These are phyloP conservation scores for Parazoanthus darwini DNA, from an alignment of 92 coral and sea anemone genomes.

Conservation along the genomic window DNA sequence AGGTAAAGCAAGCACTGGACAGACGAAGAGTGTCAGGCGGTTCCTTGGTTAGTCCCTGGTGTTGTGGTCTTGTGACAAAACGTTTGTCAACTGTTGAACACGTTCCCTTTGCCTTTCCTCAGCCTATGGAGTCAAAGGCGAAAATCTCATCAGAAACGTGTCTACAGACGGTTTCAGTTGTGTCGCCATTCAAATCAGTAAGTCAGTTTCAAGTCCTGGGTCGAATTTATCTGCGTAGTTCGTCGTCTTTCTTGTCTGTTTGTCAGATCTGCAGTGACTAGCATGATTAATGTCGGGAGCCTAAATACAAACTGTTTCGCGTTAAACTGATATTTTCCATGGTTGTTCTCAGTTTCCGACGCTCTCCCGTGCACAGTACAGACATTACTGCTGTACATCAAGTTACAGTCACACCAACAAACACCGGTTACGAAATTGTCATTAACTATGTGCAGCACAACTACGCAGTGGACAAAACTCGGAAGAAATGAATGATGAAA, in stretches of 20 bases:
- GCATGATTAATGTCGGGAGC: background rate
- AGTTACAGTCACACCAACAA: no score
- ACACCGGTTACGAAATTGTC: no score
- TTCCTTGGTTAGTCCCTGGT: constrained; percentile 14
- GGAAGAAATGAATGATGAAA: no score
- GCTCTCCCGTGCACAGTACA: background rate
- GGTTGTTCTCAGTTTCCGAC: background rate
- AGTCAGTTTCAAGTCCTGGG: background rate
- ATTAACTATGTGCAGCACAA: no score
- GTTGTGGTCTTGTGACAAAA: constrained; percentile 28
- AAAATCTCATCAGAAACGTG: constrained; percentile 47
- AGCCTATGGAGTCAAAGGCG: constrained; percentile 67
- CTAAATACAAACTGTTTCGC: background rate
- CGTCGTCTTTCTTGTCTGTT: background rate
- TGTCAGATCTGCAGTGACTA: background rate
- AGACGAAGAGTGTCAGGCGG: constrained; percentile 18
- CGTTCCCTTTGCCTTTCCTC: constrained; percentile 50
- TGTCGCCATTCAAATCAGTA: background rate
- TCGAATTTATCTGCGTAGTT: background rate
- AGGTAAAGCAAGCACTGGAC: constrained; percentile 55
- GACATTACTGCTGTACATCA: background rate
- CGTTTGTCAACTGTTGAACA: constrained; percentile 10
- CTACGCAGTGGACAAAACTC: no score
- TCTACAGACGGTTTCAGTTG: background rate
- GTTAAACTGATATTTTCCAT: background rate